Evolutionary conservation across 2,113 vertebrate species (phyloP).

Genomic region (Peromyscus polionotus): DNA sequence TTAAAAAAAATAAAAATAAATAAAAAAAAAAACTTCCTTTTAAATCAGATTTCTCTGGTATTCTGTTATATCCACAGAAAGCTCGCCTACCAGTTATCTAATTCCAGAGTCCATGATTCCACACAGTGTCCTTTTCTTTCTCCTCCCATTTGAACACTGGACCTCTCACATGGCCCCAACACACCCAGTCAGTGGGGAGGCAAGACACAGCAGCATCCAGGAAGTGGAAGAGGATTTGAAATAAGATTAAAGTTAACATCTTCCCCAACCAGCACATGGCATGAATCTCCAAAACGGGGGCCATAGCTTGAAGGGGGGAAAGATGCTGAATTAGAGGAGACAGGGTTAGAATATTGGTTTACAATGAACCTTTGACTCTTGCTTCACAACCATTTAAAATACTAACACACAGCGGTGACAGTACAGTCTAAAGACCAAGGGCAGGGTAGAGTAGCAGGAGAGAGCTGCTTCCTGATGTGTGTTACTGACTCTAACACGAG

Average conservation of each 20-base stretch:
- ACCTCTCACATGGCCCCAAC: background rate
- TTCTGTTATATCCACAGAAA: background rate
- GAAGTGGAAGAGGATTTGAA: conserved; percentile 4
- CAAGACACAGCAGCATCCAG: background rate
- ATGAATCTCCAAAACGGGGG: background rate
- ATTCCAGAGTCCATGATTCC: background rate
- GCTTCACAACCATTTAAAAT: background rate
- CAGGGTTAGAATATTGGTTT: background rate
- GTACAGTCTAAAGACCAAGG: background rate
- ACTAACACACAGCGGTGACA: background rate
- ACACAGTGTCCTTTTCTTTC: background rate
- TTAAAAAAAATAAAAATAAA: no score
- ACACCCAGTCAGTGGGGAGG: background rate
- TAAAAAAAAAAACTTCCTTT: background rate
- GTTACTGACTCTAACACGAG: background rate
- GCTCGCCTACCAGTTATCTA: background rate
- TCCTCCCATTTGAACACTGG: background rate
- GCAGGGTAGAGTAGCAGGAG: background rate
- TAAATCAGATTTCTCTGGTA: background rate
- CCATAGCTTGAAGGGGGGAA: background rate
- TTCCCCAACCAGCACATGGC: background rate
- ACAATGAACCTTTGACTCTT: background rate
- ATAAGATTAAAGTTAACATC: background rate
- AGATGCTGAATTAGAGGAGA: background rate
- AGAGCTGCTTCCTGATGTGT: background rate